phyloP scores from a whole-genome alignment of 2,113 vertebrate species.

The Cygnus buccinator region DNA sequence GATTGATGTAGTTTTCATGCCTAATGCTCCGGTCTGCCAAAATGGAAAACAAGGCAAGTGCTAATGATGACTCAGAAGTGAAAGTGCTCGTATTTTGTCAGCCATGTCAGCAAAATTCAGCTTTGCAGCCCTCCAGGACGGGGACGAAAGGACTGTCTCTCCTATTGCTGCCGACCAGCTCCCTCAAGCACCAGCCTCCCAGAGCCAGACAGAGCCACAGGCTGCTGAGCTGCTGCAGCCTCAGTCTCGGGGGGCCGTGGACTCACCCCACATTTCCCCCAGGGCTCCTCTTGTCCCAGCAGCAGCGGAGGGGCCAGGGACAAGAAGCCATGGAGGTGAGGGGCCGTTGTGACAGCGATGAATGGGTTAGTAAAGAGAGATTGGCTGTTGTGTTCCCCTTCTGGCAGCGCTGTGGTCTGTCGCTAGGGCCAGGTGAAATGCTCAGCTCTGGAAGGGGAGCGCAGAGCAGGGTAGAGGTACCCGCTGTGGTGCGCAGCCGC shows the following conservation, averaged over 20 bases:
- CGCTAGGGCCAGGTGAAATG: background rate
- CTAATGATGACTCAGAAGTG: background rate
- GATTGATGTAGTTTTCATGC: background rate
- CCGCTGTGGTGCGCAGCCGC: background rate
- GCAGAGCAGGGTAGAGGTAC: background rate
- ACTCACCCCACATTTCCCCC: background rate
- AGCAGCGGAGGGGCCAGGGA: too few species aligned
- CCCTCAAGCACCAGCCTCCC: background rate
- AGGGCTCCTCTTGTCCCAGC: background rate
- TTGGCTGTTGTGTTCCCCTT: background rate
- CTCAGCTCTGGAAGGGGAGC: background rate
- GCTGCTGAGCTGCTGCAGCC: background rate
- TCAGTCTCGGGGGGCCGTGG: background rate
- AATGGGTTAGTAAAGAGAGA: background rate
- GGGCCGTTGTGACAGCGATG: background rate
- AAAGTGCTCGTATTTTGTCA: background rate
- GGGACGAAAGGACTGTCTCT: background rate
- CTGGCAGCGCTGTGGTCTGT: fast-evolving
- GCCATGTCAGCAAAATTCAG: background rate
- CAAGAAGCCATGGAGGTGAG: too few species aligned
- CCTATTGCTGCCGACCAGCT: background rate
- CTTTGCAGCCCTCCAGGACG: background rate
- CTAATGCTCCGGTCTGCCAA: background rate
- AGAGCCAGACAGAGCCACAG: background rate
- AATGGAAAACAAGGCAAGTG: background rate